These are phyloP conservation scores for Tichodroma muraria DNA, from an alignment of 2,113 vertebrate genomes.

Conservation along the genomic window DNA sequence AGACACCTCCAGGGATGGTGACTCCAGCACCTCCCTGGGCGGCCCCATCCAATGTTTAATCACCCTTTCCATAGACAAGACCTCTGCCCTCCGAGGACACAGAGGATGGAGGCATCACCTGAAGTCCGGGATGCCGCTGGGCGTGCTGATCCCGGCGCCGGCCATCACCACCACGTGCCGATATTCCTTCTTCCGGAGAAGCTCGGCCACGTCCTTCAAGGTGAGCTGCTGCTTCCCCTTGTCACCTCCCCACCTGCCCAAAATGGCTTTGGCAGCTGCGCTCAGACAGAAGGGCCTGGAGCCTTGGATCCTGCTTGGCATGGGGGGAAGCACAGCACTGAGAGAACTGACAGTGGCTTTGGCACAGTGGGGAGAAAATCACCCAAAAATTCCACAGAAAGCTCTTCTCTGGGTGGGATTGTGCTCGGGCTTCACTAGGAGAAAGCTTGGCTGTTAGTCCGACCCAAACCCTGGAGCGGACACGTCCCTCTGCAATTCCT, in stretches of 20 bases:
- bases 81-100: background rate
- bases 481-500: accelerated
- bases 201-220: constrained; percentile 73
- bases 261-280: background rate
- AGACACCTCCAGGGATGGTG: background rate
- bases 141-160: constrained; percentile 91
- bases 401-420: background rate
- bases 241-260: constrained; percentile 21
- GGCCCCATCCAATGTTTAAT: background rate
- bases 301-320: constrained; percentile 3
- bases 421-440: background rate
- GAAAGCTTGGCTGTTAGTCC: background rate
- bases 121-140: constrained; percentile 94
- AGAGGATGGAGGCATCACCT: constrained; percentile 60
- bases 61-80: background rate
- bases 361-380: background rate
- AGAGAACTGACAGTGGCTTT: background rate
- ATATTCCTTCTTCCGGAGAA: constrained; percentile 66
- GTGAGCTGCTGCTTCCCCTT: constrained; percentile 43
- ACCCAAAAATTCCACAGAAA: background rate
- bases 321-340: background rate
- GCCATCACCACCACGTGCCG: constrained; percentile 85
- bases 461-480: background rate
- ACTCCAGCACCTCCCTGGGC: background rate
- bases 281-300: background rate